phyloP scores from a whole-genome alignment of 2,113 vertebrate genomes.

The Mormoops blainvillei region DNA sequence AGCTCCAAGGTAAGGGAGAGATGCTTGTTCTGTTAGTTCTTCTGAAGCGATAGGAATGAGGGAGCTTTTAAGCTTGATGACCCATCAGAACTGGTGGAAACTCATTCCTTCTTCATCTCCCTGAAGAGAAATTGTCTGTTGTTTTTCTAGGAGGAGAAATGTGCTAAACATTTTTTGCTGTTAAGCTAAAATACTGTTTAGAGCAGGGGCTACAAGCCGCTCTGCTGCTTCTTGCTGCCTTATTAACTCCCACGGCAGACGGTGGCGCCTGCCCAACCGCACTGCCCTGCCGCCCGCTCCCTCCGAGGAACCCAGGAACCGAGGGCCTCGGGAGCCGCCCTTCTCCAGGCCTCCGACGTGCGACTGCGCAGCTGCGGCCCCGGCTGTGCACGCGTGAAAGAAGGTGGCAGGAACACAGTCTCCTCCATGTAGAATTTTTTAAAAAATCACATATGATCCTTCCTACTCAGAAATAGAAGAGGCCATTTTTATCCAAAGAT shows the following conservation, averaged over 20 bases:
- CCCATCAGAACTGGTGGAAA: not conserved
- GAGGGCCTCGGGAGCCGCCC: slow-evolving; percentile 11
- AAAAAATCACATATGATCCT: not conserved
- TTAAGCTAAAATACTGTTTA: not conserved
- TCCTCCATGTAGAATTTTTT: not conserved
- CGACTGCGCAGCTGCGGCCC: fast-evolving
- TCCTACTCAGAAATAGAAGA: not conserved
- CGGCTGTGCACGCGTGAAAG: not conserved
- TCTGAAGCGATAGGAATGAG: not conserved
- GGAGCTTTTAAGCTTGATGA: not conserved
- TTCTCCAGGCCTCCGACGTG: slow-evolving; percentile 4
- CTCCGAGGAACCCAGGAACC: not conserved
- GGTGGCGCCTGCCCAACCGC: not conserved
- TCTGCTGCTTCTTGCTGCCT: slow-evolving; percentile 13
- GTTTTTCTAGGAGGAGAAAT: not conserved
- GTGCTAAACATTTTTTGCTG: not conserved
- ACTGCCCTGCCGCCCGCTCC: not conserved
- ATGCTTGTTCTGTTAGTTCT: not conserved
- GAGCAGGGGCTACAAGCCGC: not conserved
- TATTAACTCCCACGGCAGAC: not conserved
- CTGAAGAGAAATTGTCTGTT: not conserved
- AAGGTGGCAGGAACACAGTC: not conserved
- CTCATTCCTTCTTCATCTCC: not conserved
- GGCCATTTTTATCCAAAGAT: not conserved
- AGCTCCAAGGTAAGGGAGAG: not conserved